Evolutionary conservation across 2,113 vertebrate species (phyloP), one percentile per base, ranked within the genome.

Genomic region (Seriola rivoliana): DNA sequence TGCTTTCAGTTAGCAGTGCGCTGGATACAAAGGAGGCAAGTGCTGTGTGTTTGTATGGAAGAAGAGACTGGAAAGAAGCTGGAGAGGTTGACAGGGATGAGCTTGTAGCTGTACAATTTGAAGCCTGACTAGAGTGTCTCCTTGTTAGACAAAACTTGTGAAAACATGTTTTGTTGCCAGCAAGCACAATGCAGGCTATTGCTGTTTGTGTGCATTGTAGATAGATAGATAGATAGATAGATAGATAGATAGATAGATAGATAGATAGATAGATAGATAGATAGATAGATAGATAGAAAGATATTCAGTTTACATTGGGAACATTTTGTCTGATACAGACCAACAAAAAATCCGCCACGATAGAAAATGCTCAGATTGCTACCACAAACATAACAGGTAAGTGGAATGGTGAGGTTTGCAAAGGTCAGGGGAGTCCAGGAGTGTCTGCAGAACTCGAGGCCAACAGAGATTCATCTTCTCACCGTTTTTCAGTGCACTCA

Each of bases 391-490:
- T 46, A 70, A 67, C 34, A 72, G 34, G 55, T 60, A 64, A 54
- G 65, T 75, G 69, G 71, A 76, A 78, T 36, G 50, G 19, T 69
- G 57, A 55, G 74, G 58, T 52, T 62, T 19, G 48, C 76, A 69
- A 68, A 85, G 82, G 82, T 87, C 82, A 75, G 57, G 23, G 62
- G 70, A 90, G 81, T 38, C 42, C 66, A 32, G 44, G 48, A 85
- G 81, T 82, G 60, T 38, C 71, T 80, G 52, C 40, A 17, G 75
- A 78, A 65, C 66, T 75, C 54, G 82, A 78, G 71, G 67, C 66
- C 79, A 78, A 66, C 52, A 87, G 62, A 88, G 80, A 84, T 79
- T 78, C 54, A 46, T 80, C 75, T 85, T 75, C 52, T 34, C 63
- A 64, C 19, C 71, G 44, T 42, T 80, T 78, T 82, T 55, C 42